Percentiles rank a stretch among this genome's conserved stretches.
These are phyloP conservation scores for Tinea trinotella DNA, from an alignment of 2,888 invertebrate genomes.

Conservation along the genomic window DNA sequence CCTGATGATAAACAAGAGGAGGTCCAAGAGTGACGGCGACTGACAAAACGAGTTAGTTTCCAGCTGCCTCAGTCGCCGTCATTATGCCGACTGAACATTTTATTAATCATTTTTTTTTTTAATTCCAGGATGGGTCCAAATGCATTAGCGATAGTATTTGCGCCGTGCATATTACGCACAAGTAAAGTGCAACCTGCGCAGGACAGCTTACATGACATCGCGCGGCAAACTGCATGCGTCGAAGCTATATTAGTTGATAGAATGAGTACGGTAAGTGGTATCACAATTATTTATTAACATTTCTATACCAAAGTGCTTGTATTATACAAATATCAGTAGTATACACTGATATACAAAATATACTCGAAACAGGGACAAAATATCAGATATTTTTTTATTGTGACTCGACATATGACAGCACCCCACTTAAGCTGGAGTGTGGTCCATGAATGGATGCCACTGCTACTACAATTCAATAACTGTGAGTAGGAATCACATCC, in stretches of 20 bases:
- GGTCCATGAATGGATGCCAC: no score
- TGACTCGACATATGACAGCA: no score
- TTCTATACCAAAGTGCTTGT: no score
- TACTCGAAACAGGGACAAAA: background rate
- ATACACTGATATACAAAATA: background rate
- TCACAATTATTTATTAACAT: background rate
- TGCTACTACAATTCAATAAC: no score
- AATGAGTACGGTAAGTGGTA: constrained; percentile 69
- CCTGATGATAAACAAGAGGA: no score
- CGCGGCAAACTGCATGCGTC: constrained; percentile 90
- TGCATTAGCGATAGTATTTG: constrained; percentile 94
- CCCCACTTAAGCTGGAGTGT: no score
- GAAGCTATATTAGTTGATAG: constrained; percentile 93
- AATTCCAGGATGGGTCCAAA: constrained; percentile 85
- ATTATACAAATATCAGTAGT: background rate
- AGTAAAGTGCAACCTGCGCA: constrained; percentile 91
- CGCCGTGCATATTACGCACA: constrained; percentile 92
- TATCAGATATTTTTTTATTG: no score
- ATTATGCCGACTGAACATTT: no score
- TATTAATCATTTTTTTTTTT: background rate
- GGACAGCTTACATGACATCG: constrained; percentile 91
- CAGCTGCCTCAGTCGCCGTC: no score
- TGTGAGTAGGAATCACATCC: no score
- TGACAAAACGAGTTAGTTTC: no score
- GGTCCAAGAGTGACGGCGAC: no score